A percentile compares a stretch with the other conserved stretches of the same genome.
Evolutionary conservation across 2,797 vertebrate species (phyloP).

Genomic region (Menidia menidia): DNA sequence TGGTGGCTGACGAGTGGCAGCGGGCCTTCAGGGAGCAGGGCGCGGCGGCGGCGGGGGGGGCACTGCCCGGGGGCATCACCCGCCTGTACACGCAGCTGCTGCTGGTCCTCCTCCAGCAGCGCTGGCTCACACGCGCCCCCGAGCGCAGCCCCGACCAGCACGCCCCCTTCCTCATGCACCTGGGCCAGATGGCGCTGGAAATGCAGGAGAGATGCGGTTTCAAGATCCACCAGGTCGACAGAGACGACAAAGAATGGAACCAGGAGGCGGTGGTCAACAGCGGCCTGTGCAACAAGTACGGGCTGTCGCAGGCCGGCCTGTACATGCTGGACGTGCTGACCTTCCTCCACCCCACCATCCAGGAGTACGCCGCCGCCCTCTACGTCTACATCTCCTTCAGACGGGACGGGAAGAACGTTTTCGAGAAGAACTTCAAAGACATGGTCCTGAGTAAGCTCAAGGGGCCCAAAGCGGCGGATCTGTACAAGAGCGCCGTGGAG

Average conservation of each 20-base stretch:
- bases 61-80: slow-evolving; percentile 72
- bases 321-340: slow-evolving; percentile 46
- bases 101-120: slow-evolving; percentile 43
- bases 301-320: slow-evolving; percentile 56
- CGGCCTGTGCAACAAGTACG: slow-evolving; percentile 73
- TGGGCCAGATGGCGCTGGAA: slow-evolving; percentile 73
- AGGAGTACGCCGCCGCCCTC: slow-evolving; percentile 83
- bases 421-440: slow-evolving; percentile 47
- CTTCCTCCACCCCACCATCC: slow-evolving; percentile 82
- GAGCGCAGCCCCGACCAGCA: slow-evolving; percentile 17
- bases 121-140: slow-evolving; percentile 32
- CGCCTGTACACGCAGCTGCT: slow-evolving; percentile 79
- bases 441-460: slow-evolving; percentile 51
- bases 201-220: slow-evolving; percentile 70
- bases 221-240: slow-evolving; percentile 44
- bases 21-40: slow-evolving; percentile 36
- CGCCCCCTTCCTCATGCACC: slow-evolving; percentile 68
- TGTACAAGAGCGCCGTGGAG: slow-evolving; percentile 73
- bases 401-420: slow-evolving; percentile 64
- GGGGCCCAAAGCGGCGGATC: slow-evolving; percentile 32
- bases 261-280: slow-evolving; percentile 57
- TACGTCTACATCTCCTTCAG: slow-evolving; percentile 70
- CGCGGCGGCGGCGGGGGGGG: not conserved
- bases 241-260: slow-evolving; percentile 27
- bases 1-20: slow-evolving; percentile 64